phyloP scores from a whole-genome alignment of 2,888 invertebrate species.

The Cerastoderma edule region DNA sequence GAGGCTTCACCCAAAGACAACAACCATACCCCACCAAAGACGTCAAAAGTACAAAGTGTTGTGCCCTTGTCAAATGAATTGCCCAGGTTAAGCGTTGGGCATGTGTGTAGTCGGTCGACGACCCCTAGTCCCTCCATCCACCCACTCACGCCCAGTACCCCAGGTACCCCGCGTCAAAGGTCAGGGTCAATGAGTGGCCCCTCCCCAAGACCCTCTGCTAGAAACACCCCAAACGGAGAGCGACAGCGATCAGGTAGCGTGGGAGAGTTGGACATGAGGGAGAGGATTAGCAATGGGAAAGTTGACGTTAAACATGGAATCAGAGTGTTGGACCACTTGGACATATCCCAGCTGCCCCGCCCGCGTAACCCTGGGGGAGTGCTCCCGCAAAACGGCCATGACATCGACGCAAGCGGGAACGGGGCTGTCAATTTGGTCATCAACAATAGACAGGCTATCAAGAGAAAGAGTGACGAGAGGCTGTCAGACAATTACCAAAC shows the following conservation, averaged over 20 bases:
- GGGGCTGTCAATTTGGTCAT: conserved; percentile 48
- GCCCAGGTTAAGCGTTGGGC: neutral
- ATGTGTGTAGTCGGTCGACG: conserved; percentile 23
- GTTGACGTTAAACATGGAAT: conserved; percentile 36
- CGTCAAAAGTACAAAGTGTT: conserved; percentile 6
- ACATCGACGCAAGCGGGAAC: conserved; percentile 29
- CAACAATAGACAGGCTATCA: conserved; percentile 34
- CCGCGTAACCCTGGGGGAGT: conserved; percentile 59
- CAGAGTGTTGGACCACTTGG: conserved; percentile 45
- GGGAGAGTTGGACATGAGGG: conserved; percentile 53
- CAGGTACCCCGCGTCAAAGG: conserved; percentile 50
- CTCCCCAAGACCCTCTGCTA: conserved; percentile 39
- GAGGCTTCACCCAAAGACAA: conserved; percentile 20
- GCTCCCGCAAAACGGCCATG: conserved; percentile 43
- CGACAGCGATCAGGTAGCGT: conserved; percentile 52
- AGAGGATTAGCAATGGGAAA: conserved; percentile 17
- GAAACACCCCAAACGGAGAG: conserved; percentile 40
- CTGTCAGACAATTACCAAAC: conserved; percentile 12
- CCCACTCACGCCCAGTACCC: conserved; percentile 45
- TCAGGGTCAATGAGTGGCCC: conserved; percentile 53
- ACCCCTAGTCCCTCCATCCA: conserved; percentile 52
- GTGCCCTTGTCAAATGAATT: neutral
- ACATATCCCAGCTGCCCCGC: conserved; percentile 57
- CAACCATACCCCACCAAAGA: too few relatives aligned
- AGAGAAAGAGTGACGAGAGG: conserved; percentile 18